phyloP scores from a whole-genome alignment of 2,888 invertebrate genomes.

The Epistrophella euchroma region DNA sequence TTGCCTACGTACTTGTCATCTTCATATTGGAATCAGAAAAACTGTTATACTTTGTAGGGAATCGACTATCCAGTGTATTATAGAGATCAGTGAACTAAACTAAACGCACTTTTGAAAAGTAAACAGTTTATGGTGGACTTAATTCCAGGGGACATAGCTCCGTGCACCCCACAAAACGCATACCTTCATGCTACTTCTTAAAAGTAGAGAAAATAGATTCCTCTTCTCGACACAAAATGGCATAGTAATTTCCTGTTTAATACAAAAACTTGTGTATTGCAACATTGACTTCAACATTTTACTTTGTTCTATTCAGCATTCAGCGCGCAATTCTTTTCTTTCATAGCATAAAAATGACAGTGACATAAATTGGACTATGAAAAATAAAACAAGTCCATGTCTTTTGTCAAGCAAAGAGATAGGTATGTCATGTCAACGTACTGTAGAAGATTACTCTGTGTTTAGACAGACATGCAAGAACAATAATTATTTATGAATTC shows the following conservation, averaged over 20 bases:
- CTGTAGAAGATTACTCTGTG: background rate
- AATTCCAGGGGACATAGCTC: background rate
- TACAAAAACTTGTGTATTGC: background rate
- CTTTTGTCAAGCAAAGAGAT: background rate
- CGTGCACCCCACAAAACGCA: background rate
- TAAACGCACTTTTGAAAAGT: background rate
- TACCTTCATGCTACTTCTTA: background rate
- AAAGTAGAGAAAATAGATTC: background rate
- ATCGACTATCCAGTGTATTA: no score
- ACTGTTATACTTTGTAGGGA: no score
- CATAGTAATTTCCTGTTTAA: slow-evolving; percentile 22
- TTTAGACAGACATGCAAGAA: slow-evolving; percentile 13
- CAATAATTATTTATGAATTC: background rate
- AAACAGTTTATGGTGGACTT: background rate
- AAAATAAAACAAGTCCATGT: slow-evolving; percentile 11
- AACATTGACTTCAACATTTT: slow-evolving; percentile 11
- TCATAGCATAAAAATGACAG: slow-evolving; percentile 13
- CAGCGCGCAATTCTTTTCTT: slow-evolving; percentile 5
- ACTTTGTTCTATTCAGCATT: slow-evolving; percentile 4
- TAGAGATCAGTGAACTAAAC: background rate
- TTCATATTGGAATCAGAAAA: no score
- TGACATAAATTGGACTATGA: slow-evolving; percentile 7
- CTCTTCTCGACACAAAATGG: background rate
- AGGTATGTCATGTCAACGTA: slow-evolving; percentile 6
- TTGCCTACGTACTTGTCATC: no score